Evolutionary conservation across 2,888 invertebrate species (phyloP).

Genomic region (Hypercompe scribonia): DNA sequence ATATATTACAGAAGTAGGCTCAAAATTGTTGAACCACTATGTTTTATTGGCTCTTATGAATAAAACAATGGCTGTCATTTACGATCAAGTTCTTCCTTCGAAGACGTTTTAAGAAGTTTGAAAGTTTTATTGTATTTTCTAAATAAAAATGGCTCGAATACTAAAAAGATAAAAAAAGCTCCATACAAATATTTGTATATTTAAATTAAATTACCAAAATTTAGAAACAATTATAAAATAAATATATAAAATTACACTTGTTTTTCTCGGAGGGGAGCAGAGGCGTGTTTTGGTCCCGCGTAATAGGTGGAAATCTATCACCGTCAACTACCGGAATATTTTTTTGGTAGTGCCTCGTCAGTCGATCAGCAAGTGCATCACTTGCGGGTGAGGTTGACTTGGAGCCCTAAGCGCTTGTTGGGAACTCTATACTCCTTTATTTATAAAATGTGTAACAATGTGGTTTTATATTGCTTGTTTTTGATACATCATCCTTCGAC

Average conservation of each 20-base stretch:
- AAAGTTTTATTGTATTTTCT: constrained; percentile 20
- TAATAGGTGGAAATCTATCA: too few species aligned
- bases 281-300: too few species aligned
- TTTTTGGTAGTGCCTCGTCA: too few species aligned
- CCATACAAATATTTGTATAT: neutral
- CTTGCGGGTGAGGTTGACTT: too few species aligned
- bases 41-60: constrained; percentile 44
- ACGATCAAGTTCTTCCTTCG: constrained; percentile 33
- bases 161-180: too few species aligned
- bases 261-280: too few species aligned
- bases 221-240: neutral
- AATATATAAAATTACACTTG: too few species aligned
- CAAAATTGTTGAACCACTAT: constrained; percentile 44
- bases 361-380: too few species aligned
- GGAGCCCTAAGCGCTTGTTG: too few species aligned
- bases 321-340: too few species aligned
- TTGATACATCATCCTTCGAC: neutral
- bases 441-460: too few species aligned
- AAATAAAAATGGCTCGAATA: constrained; percentile 8
- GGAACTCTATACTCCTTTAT: too few species aligned
- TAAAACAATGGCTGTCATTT: constrained; percentile 45
- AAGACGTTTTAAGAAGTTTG: constrained; percentile 27
- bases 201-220: neutral
- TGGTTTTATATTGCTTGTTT: neutral
- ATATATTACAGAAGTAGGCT: constrained; percentile 42